phyloP scores from a whole-genome alignment of 1,140 invertebrate species.

The Oryctes rhinoceros region DNA sequence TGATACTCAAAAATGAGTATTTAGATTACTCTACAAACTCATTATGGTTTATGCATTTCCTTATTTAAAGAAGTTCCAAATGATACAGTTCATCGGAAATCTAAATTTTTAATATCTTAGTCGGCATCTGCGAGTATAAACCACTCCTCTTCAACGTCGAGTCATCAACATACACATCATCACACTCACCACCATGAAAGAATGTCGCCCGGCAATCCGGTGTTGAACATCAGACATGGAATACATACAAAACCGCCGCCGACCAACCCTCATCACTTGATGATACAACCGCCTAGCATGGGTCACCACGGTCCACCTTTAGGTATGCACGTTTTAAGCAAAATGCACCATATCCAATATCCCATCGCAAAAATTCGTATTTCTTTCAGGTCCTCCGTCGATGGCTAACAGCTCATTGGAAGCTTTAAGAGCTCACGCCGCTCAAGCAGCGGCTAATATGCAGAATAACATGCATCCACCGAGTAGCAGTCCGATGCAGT shows the following conservation, averaged over 20 bases:
- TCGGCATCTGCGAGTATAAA: constrained; percentile 64
- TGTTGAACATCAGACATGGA: constrained; percentile 50
- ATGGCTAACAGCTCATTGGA: constrained; percentile 67
- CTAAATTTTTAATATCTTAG: neutral
- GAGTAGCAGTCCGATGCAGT: constrained; percentile 65
- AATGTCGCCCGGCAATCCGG: constrained; percentile 62
- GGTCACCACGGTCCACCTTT: constrained; percentile 61
- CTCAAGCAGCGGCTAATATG: constrained; percentile 66
- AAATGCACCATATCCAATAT: neutral
- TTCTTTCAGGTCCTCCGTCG: constrained; percentile 57
- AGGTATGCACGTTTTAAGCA: constrained; percentile 48
- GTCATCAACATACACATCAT: constrained; percentile 67
- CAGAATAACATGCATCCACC: constrained; percentile 58
- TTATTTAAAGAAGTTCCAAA: too few species aligned
- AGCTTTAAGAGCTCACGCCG: constrained; percentile 68
- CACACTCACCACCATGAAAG: constrained; percentile 67
- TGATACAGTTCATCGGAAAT: too few species aligned
- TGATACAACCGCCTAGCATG: constrained; percentile 69
- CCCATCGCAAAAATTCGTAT: neutral
- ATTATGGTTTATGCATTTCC: too few species aligned
- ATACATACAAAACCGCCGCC: constrained; percentile 57
- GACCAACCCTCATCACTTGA: constrained; percentile 71
- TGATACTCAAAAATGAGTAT: too few species aligned
- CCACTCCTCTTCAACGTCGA: constrained; percentile 51
- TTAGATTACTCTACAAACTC: too few species aligned